Evolutionary conservation across 2,888 invertebrate genomes (phyloP), one percentile per base, ranked within the genome.

Genomic region (Phaedon cochleariae): DNA sequence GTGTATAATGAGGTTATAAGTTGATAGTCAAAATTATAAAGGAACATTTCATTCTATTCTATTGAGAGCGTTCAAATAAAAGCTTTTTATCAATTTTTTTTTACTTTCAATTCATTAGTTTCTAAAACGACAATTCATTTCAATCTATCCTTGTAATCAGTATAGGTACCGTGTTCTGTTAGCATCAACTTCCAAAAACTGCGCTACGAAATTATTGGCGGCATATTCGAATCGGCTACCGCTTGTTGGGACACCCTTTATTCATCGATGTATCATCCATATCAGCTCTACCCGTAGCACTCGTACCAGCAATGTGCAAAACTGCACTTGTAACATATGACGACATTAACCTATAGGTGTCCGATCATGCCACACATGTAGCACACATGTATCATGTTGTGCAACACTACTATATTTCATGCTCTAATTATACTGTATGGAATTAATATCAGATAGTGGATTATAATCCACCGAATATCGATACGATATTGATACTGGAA

Each of bases 321-420:
- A 54, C 22, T 54, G 49, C 48, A 17, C 12, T 31, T 59, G 65
- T 53, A 65, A 59, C 62, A 63, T 52, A 63, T 67, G 64, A 61
- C 64, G 58, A 58, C 29, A 52, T 58, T 41, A 58, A 58, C 60
- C 53, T 53, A 46, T 67, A 63, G 66, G 60, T 67, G 49, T 52
- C 67, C 53, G 62, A 59, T 54, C 59, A 49, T 52, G 45, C 46
- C 62, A 58, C 69, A 64, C 45, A 64, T 66, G 62, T 29, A 63
- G 59, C 64, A 57, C 64, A 64, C 58, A 69, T 66, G 57, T 62
- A 67, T 60, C 66, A 60, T 63, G 59, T 59, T 61, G 64, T 64
- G 57, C 61, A 67, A 59, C 59, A 67, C 62, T 67, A 69, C 67
- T 60, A 65, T 62, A 69, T 65, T 54, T 64, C 59, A 34, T 37